These are phyloP conservation scores for Gymnocypris eckloni DNA, from an alignment of 2,797 vertebrate species.

Conservation along the genomic window DNA sequence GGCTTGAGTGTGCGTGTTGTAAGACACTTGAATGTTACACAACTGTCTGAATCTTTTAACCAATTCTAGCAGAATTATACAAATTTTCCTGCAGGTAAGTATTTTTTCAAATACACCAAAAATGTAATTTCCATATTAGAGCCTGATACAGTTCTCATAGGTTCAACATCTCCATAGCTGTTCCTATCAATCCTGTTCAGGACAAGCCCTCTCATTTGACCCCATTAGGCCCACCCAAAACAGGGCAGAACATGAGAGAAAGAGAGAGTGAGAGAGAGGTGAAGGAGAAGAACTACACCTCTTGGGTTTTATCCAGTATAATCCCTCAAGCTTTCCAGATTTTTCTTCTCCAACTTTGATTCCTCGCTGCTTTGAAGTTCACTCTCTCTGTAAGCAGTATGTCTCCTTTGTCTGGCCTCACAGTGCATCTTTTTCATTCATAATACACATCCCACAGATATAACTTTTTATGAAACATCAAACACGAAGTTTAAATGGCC, in stretches of 20 bases:
- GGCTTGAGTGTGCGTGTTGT: slow-evolving; percentile 16
- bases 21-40: background rate
- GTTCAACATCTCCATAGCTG: slow-evolving; percentile 39
- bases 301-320: slow-evolving; percentile 19
- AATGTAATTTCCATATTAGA: background rate
- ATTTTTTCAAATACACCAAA: background rate
- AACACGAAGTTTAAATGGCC: background rate
- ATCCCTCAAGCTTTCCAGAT: slow-evolving; percentile 26
- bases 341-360: slow-evolving; percentile 32
- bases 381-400: slow-evolving; percentile 7
- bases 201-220: slow-evolving; percentile 51
- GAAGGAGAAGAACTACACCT: background rate
- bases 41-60: background rate
- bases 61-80: background rate
- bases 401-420: background rate
- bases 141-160: background rate
- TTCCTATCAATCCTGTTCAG: slow-evolving; percentile 57
- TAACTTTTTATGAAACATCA: background rate
- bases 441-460: slow-evolving; percentile 7
- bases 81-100: background rate
- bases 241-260: background rate
- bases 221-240: slow-evolving; percentile 58
- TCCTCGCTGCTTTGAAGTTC: slow-evolving; percentile 23
- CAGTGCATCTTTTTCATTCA: background rate
- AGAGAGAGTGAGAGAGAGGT: background rate